Base-by-base conservation (phyloP, 2,797 vertebrate species). In the Pampus argenteus region DNA sequence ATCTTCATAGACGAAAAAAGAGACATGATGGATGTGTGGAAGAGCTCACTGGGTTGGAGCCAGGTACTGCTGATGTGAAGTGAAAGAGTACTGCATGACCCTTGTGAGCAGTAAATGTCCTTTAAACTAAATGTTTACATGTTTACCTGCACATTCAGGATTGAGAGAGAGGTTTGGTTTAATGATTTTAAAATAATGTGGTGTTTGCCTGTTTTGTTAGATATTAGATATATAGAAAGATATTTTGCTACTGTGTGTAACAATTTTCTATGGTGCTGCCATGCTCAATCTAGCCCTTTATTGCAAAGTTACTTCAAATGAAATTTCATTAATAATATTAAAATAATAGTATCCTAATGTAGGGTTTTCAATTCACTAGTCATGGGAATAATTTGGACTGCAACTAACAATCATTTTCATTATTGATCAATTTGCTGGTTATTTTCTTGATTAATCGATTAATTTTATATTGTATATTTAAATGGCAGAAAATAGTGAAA, bases 11-110 rank as follows among this genome's bases (percentile, higher is more conserved):
- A 91, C 86, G 76, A 90, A 89, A 85, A 96, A 95, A 96, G 94
- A 90, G 93, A 96, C 95, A 94, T 96, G 94, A 90, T 86, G 91
- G 94, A 92, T 95, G 93, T 93, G 89, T 85, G 88, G 92, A 84
- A 55, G 80, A 87, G 94, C 83, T 90, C 93, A 86, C 92, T 93
- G 95, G 96, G 95, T 93, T 70, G 66, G 23, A 86, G 95, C 96
- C 96, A 97, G 92, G 76, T 56, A 38, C 68, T 88, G 84, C 88
- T 92, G 93, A 89, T 89, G 92, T 93, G 90, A 94, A 84, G 82
- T 86, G 89, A 88, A 88, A 83, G 90, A 90, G 89, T 90, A 89
- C 88, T 85, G 91, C 78, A 56, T 83, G 79, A 85, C 75, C 73
- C 74, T 57, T 74, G 47, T 71, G 62, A 48, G 50, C 22, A 23